A percentile compares a stretch with the other conserved stretches of the same genome.
These are phyloP conservation scores for Ceratothoa steindachneri DNA, from an alignment of 2,888 invertebrate species.

Conservation along the genomic window DNA sequence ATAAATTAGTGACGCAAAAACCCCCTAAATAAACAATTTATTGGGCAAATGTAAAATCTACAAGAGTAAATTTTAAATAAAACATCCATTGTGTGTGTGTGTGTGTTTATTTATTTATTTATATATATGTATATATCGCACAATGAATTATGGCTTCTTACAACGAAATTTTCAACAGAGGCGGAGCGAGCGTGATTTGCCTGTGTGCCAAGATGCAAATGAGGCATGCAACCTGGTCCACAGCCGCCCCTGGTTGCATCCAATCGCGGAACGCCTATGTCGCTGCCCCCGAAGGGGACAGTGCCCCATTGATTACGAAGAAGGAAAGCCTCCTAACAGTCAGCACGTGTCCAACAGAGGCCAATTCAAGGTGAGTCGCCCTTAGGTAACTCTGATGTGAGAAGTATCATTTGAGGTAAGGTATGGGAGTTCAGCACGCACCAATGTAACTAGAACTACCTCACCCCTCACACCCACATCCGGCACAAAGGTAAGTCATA, in stretches of 20 bases:
- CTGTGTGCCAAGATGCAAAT: conserved; percentile 55
- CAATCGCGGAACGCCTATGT: conserved; percentile 62
- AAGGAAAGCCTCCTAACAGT: conserved; percentile 13
- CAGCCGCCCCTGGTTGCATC: conserved; percentile 58
- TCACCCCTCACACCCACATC: too few species aligned
- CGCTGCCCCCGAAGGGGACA: conserved; percentile 54
- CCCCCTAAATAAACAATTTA: too few species aligned
- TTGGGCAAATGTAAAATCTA: too few species aligned
- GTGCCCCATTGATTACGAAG: conserved; percentile 30
- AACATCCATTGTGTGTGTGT: not conserved
- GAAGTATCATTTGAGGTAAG: not conserved
- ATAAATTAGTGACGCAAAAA: too few species aligned
- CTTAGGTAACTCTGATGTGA: too few species aligned
- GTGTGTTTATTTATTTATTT: not conserved
- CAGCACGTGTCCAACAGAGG: conserved; percentile 40
- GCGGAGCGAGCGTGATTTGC: conserved; percentile 62
- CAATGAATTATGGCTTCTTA: too few species aligned
- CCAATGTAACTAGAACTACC: too few species aligned
- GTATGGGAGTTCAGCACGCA: not conserved
- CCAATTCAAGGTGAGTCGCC: conserved; percentile 30
- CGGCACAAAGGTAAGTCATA: too few species aligned
- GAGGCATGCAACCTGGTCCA: conserved; percentile 50
- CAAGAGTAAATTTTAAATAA: not conserved
- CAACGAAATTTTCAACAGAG: too few species aligned
- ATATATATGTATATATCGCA: conserved; percentile 15